Evolutionary conservation across 2,797 vertebrate species (phyloP), one percentile per base, ranked within the genome.

Genomic region (Melanogrammus aeglefinus): DNA sequence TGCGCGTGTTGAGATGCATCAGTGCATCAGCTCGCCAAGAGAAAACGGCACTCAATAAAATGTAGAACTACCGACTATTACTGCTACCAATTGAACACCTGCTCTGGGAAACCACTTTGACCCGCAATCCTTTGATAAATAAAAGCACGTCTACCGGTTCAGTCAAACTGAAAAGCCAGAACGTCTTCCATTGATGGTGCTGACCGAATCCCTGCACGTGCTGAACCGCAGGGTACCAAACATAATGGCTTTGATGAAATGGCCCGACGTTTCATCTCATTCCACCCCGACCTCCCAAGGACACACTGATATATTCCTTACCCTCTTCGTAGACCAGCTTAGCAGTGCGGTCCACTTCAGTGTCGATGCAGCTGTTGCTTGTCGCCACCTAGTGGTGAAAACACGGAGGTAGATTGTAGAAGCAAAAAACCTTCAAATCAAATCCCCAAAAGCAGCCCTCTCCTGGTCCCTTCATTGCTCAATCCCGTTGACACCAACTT

Each of bases 311-410:
- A 29, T 63, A 75, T 72, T 16, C 86, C 92, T 96, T 87, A 98
- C 98, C 97, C 85, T 99, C 97, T 84, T 99, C 97, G 88, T 98
- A 99, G n/a, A 99, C 96, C 85, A 99, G 88, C 79, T 97, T 98
- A 51, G 98, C 97, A 78, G 95, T 95, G 89, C 94, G 95, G 88
- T 94, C 95, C 74, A 96, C 85, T 0, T 94, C 93, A 0, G 85
- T 76, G 29, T 85, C 85, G 24, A 84, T 86, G 47, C 92, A 83
- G 74, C 86, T 79, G 87, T 93, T 92, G 1, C 85, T 91, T 74
- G 95, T 93, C 80, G 95, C 95, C 92, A 97, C 94, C 97, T 99
- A 86, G 87, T 86, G 90, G 88, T 75, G 0, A 82, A 21, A 79
- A 72, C 13, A 4, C 35, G 27, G 75, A 33, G 74, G 0, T 2